phyloP scores from a whole-genome alignment of 1,140 invertebrate genomes.

The Cataglyphis hispanica region DNA sequence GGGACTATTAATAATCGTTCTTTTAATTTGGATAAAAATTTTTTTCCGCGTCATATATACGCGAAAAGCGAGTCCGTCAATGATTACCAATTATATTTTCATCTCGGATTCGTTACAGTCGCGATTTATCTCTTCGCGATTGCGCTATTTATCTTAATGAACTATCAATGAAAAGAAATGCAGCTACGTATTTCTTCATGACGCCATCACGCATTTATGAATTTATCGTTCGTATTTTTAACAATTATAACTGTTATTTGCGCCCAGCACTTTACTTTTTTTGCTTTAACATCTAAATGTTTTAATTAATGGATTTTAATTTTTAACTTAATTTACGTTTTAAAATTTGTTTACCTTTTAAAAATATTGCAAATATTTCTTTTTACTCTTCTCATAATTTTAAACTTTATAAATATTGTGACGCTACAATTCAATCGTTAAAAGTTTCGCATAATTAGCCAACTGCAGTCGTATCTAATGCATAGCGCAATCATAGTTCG shows the following conservation, averaged over 20 bases:
- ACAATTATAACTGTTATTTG: neutral
- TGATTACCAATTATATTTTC: constrained; percentile 38
- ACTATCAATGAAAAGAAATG: neutral
- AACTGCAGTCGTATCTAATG: constrained; percentile 14
- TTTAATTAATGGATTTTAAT: constrained; percentile 9
- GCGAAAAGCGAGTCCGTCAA: neutral
- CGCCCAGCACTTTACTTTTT: neutral
- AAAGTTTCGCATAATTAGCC: constrained; percentile 50
- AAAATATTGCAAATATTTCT: neutral
- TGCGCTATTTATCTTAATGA: constrained; percentile 22
- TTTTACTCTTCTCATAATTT: neutral
- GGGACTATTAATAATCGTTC: constrained; percentile 44
- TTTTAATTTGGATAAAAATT: constrained; percentile 49
- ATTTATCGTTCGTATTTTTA: constrained; percentile 6
- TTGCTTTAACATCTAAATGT: neutral
- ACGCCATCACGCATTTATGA: neutral
- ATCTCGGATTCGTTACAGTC: constrained; percentile 17
- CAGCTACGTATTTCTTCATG: neutral
- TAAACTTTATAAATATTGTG: neutral
- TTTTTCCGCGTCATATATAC: constrained; percentile 37
- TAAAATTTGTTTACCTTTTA: neutral
- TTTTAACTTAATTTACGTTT: neutral
- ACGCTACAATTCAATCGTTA: constrained; percentile 21
- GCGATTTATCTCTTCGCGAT: constrained; percentile 26
- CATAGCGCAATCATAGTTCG: constrained; percentile 58